These are phyloP conservation scores for Bembecia ichneumoniformis DNA, from an alignment of 2,888 invertebrate species.

Conservation along the genomic window DNA sequence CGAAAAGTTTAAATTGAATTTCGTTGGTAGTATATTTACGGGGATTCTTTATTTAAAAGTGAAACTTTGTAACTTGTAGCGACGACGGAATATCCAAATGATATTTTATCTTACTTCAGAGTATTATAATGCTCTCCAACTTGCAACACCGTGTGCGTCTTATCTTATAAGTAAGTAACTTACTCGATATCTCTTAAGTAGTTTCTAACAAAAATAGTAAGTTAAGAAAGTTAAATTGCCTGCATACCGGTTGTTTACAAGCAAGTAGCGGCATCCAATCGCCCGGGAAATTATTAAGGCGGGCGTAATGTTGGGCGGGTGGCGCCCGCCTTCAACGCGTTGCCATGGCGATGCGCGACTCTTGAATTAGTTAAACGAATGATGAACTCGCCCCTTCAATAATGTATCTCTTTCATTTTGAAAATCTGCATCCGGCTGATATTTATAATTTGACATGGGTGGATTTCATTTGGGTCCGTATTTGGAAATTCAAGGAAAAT, in stretches of 20 bases:
- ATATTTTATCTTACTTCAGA: no score
- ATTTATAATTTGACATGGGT: no score
- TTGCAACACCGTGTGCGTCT: no score
- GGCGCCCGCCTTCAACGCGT: constrained; percentile 38
- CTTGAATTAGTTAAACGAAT: constrained; percentile 60
- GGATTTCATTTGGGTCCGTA: no score
- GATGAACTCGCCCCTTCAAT: constrained; percentile 38
- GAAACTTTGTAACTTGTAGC: no score
- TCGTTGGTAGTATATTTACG: background rate
- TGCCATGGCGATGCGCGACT: constrained; percentile 39
- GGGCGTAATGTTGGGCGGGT: constrained; percentile 29
- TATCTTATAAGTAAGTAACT: no score
- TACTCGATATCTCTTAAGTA: background rate
- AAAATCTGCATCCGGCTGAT: background rate
- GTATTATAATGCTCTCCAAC: no score
- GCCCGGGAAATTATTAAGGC: constrained; percentile 51
- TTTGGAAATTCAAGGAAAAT: no score
- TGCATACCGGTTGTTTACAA: constrained; percentile 39
- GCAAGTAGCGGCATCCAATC: constrained; percentile 42
- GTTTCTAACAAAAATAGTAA: background rate
- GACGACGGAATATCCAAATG: no score
- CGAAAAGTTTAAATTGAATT: constrained; percentile 32
- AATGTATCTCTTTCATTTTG: background rate
- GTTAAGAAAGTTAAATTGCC: constrained; percentile 40
- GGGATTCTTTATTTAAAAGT: background rate